Conservation (phyloP, 2,797 vertebrate genomes). For the Dendrocincla tyrannina region DNA sequence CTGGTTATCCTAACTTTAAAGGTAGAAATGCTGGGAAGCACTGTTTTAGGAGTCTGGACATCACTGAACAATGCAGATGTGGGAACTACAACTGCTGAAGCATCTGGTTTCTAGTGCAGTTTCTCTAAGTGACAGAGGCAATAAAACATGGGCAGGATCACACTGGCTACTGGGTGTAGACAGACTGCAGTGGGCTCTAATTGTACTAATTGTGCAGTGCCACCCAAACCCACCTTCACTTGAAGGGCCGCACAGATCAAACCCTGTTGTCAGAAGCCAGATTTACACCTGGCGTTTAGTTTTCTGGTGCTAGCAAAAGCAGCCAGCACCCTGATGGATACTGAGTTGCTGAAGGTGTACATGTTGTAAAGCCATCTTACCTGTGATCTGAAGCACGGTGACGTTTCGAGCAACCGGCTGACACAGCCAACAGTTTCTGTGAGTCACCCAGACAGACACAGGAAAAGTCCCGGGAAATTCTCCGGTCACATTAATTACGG, state of each 20-base stretch:
- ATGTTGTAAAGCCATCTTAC: conserved; percentile 24
- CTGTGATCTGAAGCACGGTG: conserved; percentile 67
- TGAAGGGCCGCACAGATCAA: not conserved
- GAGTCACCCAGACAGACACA: conserved; percentile 73
- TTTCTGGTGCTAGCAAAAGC: not conserved
- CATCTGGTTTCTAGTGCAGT: not conserved
- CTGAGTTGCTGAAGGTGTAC: not conserved
- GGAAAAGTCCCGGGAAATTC: conserved; percentile 55
- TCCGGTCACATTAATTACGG: conserved; percentile 28
- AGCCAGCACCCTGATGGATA: not conserved
- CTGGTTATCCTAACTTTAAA: not conserved
- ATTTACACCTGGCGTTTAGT: not conserved
- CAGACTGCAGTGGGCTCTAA: not conserved
- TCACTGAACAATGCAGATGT: not conserved
- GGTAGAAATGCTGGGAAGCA: not conserved
- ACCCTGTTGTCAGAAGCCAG: not conserved
- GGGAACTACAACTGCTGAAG: not conserved
- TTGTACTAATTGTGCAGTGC: not conserved
- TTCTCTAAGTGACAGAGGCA: not conserved
- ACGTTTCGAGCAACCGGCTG: conserved; percentile 49
- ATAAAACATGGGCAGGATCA: not conserved
- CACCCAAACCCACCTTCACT: not conserved
- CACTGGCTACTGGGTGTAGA: not conserved
- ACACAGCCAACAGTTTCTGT: conserved; percentile 62
- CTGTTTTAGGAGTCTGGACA: not conserved